Conservation (phyloP, 2,113 vertebrate species). For the Toxostoma redivivum region DNA sequence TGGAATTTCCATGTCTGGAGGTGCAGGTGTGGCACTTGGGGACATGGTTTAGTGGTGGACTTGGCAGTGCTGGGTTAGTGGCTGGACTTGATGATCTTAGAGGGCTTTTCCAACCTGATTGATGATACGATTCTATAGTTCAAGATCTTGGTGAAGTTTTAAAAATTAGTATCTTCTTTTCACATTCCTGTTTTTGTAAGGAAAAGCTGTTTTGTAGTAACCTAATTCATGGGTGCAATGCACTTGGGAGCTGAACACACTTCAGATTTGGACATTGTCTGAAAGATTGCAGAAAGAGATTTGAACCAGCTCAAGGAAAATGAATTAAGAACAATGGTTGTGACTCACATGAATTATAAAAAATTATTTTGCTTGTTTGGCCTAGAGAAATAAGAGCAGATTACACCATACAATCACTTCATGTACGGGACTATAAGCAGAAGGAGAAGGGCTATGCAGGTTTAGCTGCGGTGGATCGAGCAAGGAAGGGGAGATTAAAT, state of each 20-base stretch:
- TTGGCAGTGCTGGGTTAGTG: background rate
- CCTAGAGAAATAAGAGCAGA: background rate
- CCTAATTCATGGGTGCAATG: background rate
- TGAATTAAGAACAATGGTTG: background rate
- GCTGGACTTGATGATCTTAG: background rate
- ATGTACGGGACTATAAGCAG: accelerated
- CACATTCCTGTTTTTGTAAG: background rate
- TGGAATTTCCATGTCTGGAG: background rate
- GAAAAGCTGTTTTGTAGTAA: background rate
- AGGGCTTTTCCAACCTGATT: background rate
- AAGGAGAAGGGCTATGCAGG: background rate
- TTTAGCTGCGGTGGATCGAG: accelerated
- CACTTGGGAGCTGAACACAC: background rate
- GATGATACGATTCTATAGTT: background rate
- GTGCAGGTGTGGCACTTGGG: background rate
- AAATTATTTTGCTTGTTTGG: background rate
- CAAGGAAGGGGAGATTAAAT: conserved; percentile 41
- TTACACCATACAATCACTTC: background rate
- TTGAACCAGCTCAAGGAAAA: background rate
- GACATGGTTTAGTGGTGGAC: background rate
- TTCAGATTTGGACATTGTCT: background rate
- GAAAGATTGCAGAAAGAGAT: background rate
- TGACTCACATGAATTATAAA: background rate
- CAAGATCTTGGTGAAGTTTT: background rate
- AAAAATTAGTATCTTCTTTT: background rate